These are phyloP conservation scores for Polypterus senegalus DNA, from an alignment of 2,113 vertebrate genomes.

Conservation along the genomic window DNA sequence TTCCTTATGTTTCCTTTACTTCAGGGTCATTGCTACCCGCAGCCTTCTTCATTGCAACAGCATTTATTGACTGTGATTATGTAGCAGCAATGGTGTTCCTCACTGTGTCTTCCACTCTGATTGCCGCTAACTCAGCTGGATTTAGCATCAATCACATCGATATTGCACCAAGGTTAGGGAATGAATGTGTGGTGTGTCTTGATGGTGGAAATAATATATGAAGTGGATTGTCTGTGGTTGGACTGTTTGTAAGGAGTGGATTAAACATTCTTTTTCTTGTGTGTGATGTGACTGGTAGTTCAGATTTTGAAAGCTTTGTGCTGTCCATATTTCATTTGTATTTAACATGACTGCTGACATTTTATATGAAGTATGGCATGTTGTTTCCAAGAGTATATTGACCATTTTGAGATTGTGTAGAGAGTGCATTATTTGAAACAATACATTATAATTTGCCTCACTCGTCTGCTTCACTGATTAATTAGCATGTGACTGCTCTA, in stretches of 20 bases:
- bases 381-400: too few species aligned
- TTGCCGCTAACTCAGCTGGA: constrained; percentile 39
- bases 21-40: constrained; percentile 41
- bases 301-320: too few species aligned
- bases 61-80: constrained; percentile 41
- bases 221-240: too few species aligned
- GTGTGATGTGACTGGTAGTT: too few species aligned
- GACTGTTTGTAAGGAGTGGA: too few species aligned
- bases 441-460: neutral
- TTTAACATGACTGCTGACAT: too few species aligned
- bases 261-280: too few species aligned
- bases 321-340: too few species aligned
- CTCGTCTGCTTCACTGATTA: neutral
- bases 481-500: neutral
- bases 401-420: neutral
- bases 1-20: neutral
- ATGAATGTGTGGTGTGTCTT: too few species aligned
- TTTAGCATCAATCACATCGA: constrained; percentile 64
- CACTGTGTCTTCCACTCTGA: constrained; percentile 32
- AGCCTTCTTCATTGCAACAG: constrained; percentile 35
- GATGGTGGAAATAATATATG: too few species aligned
- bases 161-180: constrained; percentile 50
- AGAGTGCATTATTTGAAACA: neutral
- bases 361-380: too few species aligned
- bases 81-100: constrained; percentile 43